A percentile compares a stretch with the other conserved stretches of the same genome.
Conservation (phyloP, 2,113 vertebrate genomes). For the Albula goreensis region DNA sequence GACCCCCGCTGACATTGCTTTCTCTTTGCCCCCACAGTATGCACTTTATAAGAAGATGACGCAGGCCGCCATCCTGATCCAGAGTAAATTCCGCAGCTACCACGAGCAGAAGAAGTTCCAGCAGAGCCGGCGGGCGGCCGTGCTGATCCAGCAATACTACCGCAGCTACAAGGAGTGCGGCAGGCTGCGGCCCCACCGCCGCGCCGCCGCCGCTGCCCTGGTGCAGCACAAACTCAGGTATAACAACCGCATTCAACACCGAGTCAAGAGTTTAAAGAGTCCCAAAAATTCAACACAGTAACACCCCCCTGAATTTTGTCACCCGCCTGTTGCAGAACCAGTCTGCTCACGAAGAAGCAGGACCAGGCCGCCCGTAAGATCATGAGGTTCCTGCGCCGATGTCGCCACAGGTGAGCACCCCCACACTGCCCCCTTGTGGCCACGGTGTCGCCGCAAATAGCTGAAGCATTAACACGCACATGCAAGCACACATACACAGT, state of each 20-base stretch:
- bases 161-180: conserved; percentile 93
- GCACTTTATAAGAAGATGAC: conserved; percentile 99
- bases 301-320: too few species aligned
- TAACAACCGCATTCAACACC: neutral
- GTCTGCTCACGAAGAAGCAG: conserved; percentile 97
- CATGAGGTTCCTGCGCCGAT: conserved; percentile 97
- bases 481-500: conserved; percentile 7
- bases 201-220: conserved; percentile 78
- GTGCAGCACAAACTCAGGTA: conserved; percentile 81
- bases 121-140: conserved; percentile 91
- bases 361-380: conserved; percentile 99
- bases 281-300: too few species aligned
- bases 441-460: too few species aligned
- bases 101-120: conserved; percentile 96
- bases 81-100: conserved; percentile 99
- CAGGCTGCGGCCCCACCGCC: conserved; percentile 81
- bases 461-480: neutral
- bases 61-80: conserved; percentile 99
- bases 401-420: conserved; percentile 89
- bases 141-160: conserved; percentile 98
- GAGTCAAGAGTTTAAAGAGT: too few species aligned
- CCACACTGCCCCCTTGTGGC: conserved; percentile 27
- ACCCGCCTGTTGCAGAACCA: conserved; percentile 76
- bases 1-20: neutral
- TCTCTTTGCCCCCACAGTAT: conserved; percentile 76